Evolutionary conservation across 1,140 invertebrate species (phyloP).

Genomic region (Physella acuta): DNA sequence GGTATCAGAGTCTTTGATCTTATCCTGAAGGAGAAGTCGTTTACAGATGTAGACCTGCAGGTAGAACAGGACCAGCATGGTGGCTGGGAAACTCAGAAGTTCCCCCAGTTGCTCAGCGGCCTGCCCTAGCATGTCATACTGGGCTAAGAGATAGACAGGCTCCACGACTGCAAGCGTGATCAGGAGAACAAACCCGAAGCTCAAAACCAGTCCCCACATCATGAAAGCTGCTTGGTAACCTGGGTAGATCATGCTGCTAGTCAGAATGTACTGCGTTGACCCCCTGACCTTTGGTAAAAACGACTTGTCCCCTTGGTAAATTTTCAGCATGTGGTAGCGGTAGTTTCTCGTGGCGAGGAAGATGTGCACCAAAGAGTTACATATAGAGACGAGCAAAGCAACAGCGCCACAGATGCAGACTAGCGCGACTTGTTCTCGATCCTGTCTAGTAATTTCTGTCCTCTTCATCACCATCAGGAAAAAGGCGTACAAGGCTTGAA

Average conservation of each 20-base stretch:
- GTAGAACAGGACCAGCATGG: constrained; percentile 27
- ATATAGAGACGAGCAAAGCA: background rate
- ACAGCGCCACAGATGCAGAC: background rate
- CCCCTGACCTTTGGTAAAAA: background rate
- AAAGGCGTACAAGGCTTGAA: background rate
- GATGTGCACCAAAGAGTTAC: background rate
- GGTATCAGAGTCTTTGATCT: constrained; percentile 21
- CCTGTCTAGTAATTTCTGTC: background rate
- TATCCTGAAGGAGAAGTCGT: constrained; percentile 29
- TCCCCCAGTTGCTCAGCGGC: background rate
- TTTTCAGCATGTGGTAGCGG: constrained; percentile 7
- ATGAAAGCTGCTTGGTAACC: constrained; percentile 26
- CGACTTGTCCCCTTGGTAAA: constrained; percentile 18
- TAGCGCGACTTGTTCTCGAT: background rate
- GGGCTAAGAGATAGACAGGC: background rate
- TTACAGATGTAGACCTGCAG: constrained; percentile 28
- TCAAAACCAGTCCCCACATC: constrained; percentile 8
- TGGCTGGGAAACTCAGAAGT: constrained; percentile 26
- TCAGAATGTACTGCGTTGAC: background rate
- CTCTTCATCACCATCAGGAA: background rate
- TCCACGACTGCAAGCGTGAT: background rate
- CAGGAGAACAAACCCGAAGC: background rate
- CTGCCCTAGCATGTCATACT: background rate
- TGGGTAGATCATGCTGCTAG: constrained; percentile 12
- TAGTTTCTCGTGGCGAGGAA: background rate